Conservation (phyloP, 2,113 vertebrate genomes). For the Alectura lathami region DNA sequence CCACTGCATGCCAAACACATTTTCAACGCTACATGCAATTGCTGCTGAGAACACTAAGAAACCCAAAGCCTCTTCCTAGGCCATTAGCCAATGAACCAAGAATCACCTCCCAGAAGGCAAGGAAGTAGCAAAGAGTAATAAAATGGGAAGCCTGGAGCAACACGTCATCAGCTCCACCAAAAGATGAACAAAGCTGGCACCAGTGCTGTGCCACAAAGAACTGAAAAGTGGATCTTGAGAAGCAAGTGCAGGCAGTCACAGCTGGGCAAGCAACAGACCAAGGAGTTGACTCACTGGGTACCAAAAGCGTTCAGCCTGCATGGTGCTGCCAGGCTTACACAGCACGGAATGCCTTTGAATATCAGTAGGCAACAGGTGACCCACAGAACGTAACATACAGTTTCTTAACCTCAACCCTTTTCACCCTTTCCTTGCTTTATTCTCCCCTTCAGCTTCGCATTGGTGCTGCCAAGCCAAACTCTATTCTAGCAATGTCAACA, state of each 20-base stretch:
- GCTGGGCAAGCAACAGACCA: not conserved
- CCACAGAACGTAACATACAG: not conserved
- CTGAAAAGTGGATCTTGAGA: not conserved
- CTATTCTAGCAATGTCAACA: constrained; percentile 53
- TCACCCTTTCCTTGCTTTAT: not conserved
- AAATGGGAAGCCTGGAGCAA: not conserved
- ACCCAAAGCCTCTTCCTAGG: not conserved
- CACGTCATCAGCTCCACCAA: too few relatives aligned
- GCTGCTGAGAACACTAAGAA: not conserved
- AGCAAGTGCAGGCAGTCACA: accelerated
- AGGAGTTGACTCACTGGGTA: too few relatives aligned
- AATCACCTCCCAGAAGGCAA: not conserved
- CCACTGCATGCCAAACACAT: too few relatives aligned
- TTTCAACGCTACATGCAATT: not conserved
- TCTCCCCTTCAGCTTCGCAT: not conserved
- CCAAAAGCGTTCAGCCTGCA: not conserved
- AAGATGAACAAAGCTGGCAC: not conserved
- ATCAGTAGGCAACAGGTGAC: not conserved
- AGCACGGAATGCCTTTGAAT: not conserved
- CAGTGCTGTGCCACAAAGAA: not conserved
- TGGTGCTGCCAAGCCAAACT: not conserved
- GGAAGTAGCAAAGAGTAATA: not conserved
- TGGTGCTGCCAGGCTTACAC: not conserved
- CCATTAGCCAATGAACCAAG: not conserved
- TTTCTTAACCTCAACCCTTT: not conserved